These are phyloP conservation scores for Rambutsinella grinnellia DNA, from an alignment of 2,888 invertebrate genomes.

Conservation along the genomic window DNA sequence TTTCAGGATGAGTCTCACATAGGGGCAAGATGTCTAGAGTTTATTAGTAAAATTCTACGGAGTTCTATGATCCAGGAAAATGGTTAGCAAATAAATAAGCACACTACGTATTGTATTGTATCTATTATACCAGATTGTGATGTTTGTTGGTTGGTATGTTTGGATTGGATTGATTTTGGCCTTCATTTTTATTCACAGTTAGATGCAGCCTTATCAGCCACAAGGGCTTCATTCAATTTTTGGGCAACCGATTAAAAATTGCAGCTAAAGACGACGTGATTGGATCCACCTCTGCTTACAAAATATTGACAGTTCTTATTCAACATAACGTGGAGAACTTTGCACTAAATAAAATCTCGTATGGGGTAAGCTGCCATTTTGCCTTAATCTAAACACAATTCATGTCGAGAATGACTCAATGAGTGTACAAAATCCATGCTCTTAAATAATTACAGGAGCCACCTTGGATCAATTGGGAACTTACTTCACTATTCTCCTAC, in stretches of 20 bases:
- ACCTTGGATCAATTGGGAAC: conserved; percentile 4
- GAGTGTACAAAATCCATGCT: too few relatives aligned
- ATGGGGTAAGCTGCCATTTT: too few relatives aligned
- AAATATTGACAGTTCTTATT: conserved; percentile 20
- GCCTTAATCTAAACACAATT: too few relatives aligned
- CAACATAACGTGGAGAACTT: neutral
- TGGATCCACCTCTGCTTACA: conserved; percentile 8
- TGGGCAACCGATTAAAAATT: conserved; percentile 11
- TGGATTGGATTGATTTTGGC: too few relatives aligned
- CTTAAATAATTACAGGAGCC: too few relatives aligned
- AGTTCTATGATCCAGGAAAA: neutral
- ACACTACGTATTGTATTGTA: too few relatives aligned
- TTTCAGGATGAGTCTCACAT: neutral
- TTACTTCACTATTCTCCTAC: conserved; percentile 9
- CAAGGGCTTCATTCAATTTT: conserved; percentile 14
- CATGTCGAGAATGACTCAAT: too few relatives aligned
- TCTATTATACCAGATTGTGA: neutral
- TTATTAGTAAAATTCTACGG: conserved; percentile 21
- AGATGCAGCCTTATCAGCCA: neutral
- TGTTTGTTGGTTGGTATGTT: too few relatives aligned
- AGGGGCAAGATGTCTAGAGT: conserved; percentile 15
- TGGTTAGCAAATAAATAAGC: too few relatives aligned
- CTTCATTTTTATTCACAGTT: too few relatives aligned
- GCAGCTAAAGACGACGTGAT: neutral
- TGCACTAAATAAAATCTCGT: too few relatives aligned